Conservation (phyloP, 2,888 invertebrate species). For the Aphodius granarius region DNA sequence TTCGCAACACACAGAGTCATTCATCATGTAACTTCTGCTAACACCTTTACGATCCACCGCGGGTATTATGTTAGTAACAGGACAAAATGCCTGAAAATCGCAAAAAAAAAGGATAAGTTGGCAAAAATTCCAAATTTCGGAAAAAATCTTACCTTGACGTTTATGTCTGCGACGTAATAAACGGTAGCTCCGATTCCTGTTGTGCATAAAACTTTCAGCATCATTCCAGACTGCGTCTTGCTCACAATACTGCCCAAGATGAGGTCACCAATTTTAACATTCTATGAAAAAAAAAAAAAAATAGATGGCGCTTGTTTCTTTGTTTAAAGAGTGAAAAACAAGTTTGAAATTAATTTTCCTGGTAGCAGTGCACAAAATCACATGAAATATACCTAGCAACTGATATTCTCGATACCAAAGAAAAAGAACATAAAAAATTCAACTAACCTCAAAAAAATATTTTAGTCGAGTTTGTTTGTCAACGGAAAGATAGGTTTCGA, state of each 20-base stretch:
- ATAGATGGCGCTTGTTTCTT: not conserved
- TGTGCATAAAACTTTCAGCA: slow-evolving; percentile 83
- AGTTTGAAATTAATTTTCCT: no score
- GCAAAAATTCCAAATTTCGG: not conserved
- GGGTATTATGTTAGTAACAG: slow-evolving; percentile 71
- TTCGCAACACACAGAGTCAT: slow-evolving; percentile 87
- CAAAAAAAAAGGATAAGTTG: slow-evolving; percentile 18
- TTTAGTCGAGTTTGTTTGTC: slow-evolving; percentile 76
- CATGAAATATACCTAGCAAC: no score
- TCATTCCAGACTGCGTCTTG: slow-evolving; percentile 71
- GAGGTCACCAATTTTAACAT: slow-evolving; percentile 75
- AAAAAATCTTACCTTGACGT: slow-evolving; percentile 70
- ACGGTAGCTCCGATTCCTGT: slow-evolving; percentile 74
- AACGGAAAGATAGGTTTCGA: slow-evolving; percentile 81
- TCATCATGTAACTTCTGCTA: slow-evolving; percentile 75
- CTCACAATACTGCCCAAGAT: slow-evolving; percentile 78
- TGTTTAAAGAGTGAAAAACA: no score
- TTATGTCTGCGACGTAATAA: slow-evolving; percentile 82
- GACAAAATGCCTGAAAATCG: slow-evolving; percentile 63
- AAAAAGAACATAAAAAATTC: slow-evolving; percentile 21
- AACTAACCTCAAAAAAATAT: slow-evolving; percentile 79
- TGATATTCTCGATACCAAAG: no score
- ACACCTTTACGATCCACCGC: slow-evolving; percentile 79
- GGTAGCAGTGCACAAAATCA: no score
- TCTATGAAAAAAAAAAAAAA: slow-evolving; percentile 50